Percentiles rank a stretch among this genome's conserved stretches.
phyloP scores from a whole-genome alignment of 2,888 invertebrate genomes.

The Sinopyrophorus schimmeli region DNA sequence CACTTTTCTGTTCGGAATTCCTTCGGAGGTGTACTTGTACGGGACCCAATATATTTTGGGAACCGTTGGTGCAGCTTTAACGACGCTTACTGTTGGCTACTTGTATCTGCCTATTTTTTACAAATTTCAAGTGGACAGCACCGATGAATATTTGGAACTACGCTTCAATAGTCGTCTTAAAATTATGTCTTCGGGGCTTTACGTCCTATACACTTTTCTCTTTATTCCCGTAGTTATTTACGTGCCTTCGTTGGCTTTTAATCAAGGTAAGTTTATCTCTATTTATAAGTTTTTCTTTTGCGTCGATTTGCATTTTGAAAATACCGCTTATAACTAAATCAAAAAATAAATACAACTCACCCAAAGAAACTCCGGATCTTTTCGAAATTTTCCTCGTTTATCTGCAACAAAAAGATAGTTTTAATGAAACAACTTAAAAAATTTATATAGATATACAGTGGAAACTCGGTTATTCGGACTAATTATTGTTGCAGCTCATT shows the following conservation, averaged over 20 bases:
- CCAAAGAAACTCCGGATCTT: too few species aligned
- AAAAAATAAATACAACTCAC: too few species aligned
- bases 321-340: too few species aligned
- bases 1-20: slow-evolving; percentile 72
- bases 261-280: slow-evolving; percentile 63
- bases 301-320: too few species aligned
- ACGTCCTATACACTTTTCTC: slow-evolving; percentile 60
- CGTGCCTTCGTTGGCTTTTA: slow-evolving; percentile 64
- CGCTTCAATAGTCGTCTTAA: slow-evolving; percentile 62
- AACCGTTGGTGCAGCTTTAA: slow-evolving; percentile 37
- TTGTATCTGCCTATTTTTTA: slow-evolving; percentile 52
- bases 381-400: too few species aligned
- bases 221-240: slow-evolving; percentile 65
- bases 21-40: slow-evolving; percentile 72
- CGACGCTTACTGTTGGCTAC: slow-evolving; percentile 35
- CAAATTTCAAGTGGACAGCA: slow-evolving; percentile 65
- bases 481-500: too few species aligned
- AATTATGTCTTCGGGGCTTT: slow-evolving; percentile 60
- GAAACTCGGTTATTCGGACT: too few species aligned
- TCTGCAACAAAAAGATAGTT: too few species aligned
- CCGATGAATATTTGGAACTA: slow-evolving; percentile 65
- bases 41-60: slow-evolving; percentile 67
- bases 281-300: too few species aligned
- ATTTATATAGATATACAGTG: too few species aligned
- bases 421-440: too few species aligned